Evolutionary conservation across 2,888 invertebrate genomes (phyloP).

Genomic region (Drosophila sordidapex): DNA sequence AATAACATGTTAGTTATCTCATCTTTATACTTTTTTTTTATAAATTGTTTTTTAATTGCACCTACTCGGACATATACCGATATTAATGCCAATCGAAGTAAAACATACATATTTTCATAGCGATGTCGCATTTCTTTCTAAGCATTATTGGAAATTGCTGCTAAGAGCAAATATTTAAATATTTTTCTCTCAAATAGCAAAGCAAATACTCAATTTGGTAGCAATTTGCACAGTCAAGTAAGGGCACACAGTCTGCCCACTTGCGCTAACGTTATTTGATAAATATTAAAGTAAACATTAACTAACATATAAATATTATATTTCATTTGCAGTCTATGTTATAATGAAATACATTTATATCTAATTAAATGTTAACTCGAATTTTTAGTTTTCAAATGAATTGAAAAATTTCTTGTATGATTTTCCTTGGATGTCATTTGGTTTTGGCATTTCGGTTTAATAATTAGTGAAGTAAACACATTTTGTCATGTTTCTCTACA

Average conservation of each 20-base stretch:
- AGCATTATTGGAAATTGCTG: conserved; percentile 2
- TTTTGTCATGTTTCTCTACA: too few relatives aligned
- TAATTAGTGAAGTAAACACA: neutral
- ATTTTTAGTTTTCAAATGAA: neutral
- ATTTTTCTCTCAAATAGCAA: conserved; percentile 16
- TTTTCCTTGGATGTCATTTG: neutral
- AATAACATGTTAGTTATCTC: neutral
- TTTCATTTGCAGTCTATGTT: neutral
- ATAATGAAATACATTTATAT: neutral
- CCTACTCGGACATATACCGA: neutral
- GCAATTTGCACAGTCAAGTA: conserved; percentile 34
- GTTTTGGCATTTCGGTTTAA: neutral
- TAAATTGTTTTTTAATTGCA: neutral
- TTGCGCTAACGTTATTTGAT: neutral
- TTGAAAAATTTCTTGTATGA: neutral
- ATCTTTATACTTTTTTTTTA: neutral
- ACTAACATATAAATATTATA: neutral
- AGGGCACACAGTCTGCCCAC: conserved; percentile 1
- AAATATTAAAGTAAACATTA: neutral
- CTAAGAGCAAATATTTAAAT: neutral
- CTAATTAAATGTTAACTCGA: neutral
- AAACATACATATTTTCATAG: neutral
- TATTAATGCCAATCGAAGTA: neutral
- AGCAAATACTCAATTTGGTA: conserved; percentile 40
- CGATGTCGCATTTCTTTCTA: neutral